Base-by-base conservation (phyloP, 2,113 vertebrate genomes). In the Erythrocercus mccallii region DNA sequence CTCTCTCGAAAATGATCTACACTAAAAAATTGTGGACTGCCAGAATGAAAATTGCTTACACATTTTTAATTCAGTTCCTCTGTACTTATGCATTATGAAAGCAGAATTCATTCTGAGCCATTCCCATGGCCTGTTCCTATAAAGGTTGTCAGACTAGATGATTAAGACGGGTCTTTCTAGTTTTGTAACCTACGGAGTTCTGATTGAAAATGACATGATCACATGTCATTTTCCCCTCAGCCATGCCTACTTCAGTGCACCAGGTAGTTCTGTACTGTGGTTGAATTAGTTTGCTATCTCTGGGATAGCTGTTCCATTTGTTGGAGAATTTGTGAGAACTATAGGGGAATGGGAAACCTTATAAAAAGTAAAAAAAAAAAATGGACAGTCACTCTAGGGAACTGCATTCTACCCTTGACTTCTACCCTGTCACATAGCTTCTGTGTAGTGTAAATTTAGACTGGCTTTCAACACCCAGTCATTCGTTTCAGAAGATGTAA, bases 131-230 rank as follows among this genome's bases (percentile, higher is more conserved):
- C 80, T 78, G 44, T 23, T 95, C 77, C 64, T 88, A 70, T 84
- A 88, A 83, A 88, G 11, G 64, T 51, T 97, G 95, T 95, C 95
- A 96, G 94, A 81, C 60, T 90, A 73, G 83, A 95, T 96, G 92
- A 95, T 93, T 68, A 83, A 90, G 92, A 97, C 60, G 88, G 15
- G 91, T 69, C 44, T 44, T 92, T 78, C 47, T 70, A 70, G 47
- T 93, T 93, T 70, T 83, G 56, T 86, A 92, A 66, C 35, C 60
- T 83, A 74, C 81, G 60, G 86, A 94, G 47, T 66, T 90, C 68
- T 95, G 86, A 96, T 95, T 30, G 68, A 81, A 95, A 86, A 77
- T 6, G 88, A 96, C 92, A 30, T 18, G 56, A 81, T 66, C 27
- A 1, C 78, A 80, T 74, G 80, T 58, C 56, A 66, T 91, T 95